Percentiles rank a stretch among this genome's conserved stretches.
phyloP scores from a whole-genome alignment of 2,888 invertebrate species.

The Pteria penguin region DNA sequence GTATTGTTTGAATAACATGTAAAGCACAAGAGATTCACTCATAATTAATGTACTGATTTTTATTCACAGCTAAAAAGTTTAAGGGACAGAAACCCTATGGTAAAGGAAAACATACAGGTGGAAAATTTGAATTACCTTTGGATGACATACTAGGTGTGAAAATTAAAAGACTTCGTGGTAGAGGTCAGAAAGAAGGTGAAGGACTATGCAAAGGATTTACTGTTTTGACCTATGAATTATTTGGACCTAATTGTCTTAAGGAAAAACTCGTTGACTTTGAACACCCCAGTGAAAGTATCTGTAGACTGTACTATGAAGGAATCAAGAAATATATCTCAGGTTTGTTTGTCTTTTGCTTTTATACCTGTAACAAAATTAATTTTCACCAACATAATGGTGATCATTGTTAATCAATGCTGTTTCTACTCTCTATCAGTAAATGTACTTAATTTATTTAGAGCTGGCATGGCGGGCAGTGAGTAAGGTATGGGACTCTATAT shows the following conservation, averaged over 20 bases:
- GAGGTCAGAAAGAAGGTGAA: slow-evolving; percentile 57
- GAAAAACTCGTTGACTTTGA: slow-evolving; percentile 65
- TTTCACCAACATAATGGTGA: too few relatives aligned
- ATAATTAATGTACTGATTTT: too few relatives aligned
- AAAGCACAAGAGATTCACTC: too few relatives aligned
- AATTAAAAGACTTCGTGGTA: slow-evolving; percentile 56
- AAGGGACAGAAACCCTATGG: background rate
- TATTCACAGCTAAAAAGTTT: too few relatives aligned
- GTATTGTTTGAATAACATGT: too few relatives aligned
- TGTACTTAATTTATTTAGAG: too few relatives aligned
- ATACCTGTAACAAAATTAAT: too few relatives aligned
- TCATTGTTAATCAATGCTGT: too few relatives aligned
- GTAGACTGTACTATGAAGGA: slow-evolving; percentile 60
- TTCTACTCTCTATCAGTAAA: too few relatives aligned
- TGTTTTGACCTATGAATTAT: slow-evolving; percentile 52
- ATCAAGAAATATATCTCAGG: slow-evolving; percentile 56
- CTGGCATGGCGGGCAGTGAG: too few relatives aligned
- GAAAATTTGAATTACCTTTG: slow-evolving; percentile 32
- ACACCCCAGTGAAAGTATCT: slow-evolving; percentile 70
- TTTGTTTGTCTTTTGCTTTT: slow-evolving; percentile 38
- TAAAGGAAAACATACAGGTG: slow-evolving; percentile 9
- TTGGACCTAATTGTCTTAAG: slow-evolving; percentile 58
- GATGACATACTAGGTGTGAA: slow-evolving; percentile 62
- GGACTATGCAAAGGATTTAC: slow-evolving; percentile 64
- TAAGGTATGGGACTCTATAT: too few relatives aligned